Evolutionary conservation across 2,888 invertebrate genomes (phyloP).

Genomic region (Yponomeuta cagnagella): DNA sequence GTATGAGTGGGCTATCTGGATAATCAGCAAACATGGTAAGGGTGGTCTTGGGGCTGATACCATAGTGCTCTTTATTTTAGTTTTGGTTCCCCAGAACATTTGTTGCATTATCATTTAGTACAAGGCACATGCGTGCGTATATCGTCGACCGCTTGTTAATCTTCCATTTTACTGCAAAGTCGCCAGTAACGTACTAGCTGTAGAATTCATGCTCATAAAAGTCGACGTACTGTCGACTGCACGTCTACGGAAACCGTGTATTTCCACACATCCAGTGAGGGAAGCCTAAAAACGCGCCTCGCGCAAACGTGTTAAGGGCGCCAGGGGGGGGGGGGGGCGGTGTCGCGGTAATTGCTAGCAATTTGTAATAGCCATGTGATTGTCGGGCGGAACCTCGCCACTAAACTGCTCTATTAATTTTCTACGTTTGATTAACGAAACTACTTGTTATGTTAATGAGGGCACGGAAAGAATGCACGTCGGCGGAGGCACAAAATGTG

Average conservation of each 20-base stretch:
- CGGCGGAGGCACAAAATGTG: background rate
- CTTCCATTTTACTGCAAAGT: too few relatives aligned
- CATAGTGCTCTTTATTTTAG: too few relatives aligned
- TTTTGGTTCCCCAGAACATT: too few relatives aligned
- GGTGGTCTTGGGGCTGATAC: too few relatives aligned
- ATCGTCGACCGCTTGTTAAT: too few relatives aligned
- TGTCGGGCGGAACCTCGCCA: constrained; percentile 66
- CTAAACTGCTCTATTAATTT: constrained; percentile 74
- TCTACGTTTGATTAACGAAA: constrained; percentile 76
- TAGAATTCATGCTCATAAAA: too few relatives aligned
- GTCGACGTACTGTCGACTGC: too few relatives aligned
- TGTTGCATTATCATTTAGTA: too few relatives aligned
- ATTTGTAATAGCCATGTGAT: constrained; percentile 73
- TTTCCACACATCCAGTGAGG: background rate
- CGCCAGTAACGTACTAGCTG: too few relatives aligned
- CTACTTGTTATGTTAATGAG: constrained; percentile 75
- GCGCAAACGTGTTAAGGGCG: background rate
- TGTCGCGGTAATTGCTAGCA: constrained; percentile 64
- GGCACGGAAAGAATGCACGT: constrained; percentile 70
- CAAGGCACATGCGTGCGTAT: too few relatives aligned
- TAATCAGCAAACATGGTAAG: too few relatives aligned
- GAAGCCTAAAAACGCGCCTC: background rate
- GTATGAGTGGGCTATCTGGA: too few relatives aligned
- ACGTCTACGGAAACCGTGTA: background rate
- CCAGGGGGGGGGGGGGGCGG: constrained; percentile 27